These are phyloP conservation scores for Paedocypris sp. DNA, from an alignment of 2,113 vertebrate genomes.

Conservation along the genomic window DNA sequence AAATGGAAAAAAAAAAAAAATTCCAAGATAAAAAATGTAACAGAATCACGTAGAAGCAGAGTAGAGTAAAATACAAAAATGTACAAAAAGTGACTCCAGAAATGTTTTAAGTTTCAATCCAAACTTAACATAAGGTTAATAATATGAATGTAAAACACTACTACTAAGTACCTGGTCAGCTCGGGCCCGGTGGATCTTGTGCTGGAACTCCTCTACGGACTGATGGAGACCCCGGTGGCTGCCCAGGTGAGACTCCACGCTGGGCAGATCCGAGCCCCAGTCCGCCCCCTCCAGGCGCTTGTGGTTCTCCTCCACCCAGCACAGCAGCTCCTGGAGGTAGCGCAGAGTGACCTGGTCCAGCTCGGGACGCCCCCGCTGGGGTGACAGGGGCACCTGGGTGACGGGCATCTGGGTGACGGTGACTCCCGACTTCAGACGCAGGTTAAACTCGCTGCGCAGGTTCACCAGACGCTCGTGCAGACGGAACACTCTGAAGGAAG, in stretches of 20 bases:
- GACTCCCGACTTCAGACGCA: slow-evolving; percentile 74
- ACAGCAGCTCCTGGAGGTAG: slow-evolving; percentile 82
- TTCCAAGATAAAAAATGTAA: no score
- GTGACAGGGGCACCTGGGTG: slow-evolving; percentile 36
- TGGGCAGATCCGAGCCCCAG: slow-evolving; percentile 84
- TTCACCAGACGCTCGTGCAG: slow-evolving; percentile 88
- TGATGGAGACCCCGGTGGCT: slow-evolving; percentile 84
- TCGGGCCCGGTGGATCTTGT: slow-evolving; percentile 83
- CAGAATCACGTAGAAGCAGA: no score
- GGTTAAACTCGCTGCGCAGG: slow-evolving; percentile 85
- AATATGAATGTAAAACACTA: background rate
- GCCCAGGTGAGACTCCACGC: slow-evolving; percentile 79
- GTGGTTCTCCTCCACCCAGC: slow-evolving; percentile 94
- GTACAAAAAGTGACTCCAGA: background rate
- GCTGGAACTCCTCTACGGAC: slow-evolving; percentile 80
- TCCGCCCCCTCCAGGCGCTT: slow-evolving; percentile 61
- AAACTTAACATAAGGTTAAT: no score
- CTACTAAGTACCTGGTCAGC: slow-evolving; percentile 66
- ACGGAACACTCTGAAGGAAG: slow-evolving; percentile 75
- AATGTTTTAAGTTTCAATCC: no score
- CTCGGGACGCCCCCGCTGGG: slow-evolving; percentile 53
- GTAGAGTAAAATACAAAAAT: background rate
- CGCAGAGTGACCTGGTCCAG: slow-evolving; percentile 75
- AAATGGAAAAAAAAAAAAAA: no score
- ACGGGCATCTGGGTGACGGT: slow-evolving; percentile 46